These are phyloP conservation scores for Phyllopteryx taeniolatus DNA, from an alignment of 2,113 vertebrate species.

Conservation along the genomic window DNA sequence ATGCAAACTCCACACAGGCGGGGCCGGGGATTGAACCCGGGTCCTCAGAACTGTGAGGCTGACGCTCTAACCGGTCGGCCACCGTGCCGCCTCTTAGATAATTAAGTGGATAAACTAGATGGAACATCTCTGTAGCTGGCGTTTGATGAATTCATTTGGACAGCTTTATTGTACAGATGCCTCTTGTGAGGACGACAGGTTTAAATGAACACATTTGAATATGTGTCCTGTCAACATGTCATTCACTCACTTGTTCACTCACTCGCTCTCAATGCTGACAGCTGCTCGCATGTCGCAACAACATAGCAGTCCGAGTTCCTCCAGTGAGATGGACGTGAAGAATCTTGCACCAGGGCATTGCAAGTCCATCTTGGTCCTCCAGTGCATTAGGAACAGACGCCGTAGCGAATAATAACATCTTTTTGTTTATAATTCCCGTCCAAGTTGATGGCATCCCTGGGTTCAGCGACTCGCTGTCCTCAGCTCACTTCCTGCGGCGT, in stretches of 20 bases:
- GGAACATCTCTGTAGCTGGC: background rate
- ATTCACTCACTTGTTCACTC: background rate
- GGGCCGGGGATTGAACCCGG: too few relatives aligned
- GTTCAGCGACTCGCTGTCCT: slow-evolving; percentile 4
- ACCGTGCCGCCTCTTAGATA: too few relatives aligned
- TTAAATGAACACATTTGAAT: background rate
- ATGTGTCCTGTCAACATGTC: background rate
- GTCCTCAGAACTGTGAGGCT: too few relatives aligned
- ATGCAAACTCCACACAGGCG: too few relatives aligned
- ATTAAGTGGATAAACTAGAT: background rate
- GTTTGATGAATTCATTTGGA: background rate
- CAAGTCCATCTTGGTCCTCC: background rate
- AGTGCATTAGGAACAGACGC: background rate
- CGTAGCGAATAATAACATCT: background rate
- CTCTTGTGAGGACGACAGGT: background rate
- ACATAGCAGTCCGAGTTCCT: background rate
- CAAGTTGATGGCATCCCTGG: background rate
- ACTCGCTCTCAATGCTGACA: background rate
- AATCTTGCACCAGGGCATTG: background rate
- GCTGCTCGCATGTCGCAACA: background rate
- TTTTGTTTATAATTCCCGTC: background rate
- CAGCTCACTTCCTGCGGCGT: slow-evolving; percentile 3
- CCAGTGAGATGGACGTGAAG: background rate
- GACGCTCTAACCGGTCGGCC: too few relatives aligned
- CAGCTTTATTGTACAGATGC: background rate